Base-by-base conservation (phyloP, 2,113 vertebrate species). In the Cranoglanis bouderius region DNA sequence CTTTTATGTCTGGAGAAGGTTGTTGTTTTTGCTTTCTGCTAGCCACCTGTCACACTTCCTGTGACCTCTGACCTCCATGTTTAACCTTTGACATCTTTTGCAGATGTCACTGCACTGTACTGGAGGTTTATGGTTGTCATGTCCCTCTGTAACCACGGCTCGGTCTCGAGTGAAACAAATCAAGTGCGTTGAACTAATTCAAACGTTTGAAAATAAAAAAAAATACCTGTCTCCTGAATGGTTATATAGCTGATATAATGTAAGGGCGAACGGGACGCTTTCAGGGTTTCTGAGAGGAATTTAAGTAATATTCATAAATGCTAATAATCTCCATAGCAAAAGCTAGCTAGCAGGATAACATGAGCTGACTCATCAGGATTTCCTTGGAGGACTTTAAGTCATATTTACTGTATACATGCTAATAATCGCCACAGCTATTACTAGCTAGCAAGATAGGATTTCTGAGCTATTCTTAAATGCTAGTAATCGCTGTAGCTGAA, bases 21-120 rank as follows among this genome's bases (percentile, higher is more conserved):
- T 80, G 51, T 51, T 53, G 21, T 43, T 77, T 46, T 77, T 13
- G 24, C 74, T 81, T 32, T 55, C n/a, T 7, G 7, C 16, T 4
- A 38, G 24, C 29, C 67, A 49, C 43, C 59, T 81, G 77, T 40
- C 32, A n/a, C 35, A 82, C 43, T 82, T 63, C n/a, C 77, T 82
- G 86, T 70, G 86, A 82, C 77, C 46, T 55, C 77, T 82, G 78
- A 70, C 86, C 46, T 19, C 24, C 19, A 26, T 43, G 74, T 46
- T 67, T 87, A 67, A 53, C 86, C 86, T 12, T 12, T 82, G 75
- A 82, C 32, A 2, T 14, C 46, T 40, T 32, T 46, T 51, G 59
- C 78, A 80, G 65, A 55, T 70, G 77, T 21, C 49, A 7, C 57
- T 19, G 59, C 18, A 2, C 32, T 51, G n/a, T 67, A 53, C 65